Conservation (phyloP, 2,797 vertebrate species). For the Craterocephalus amniculus region DNA sequence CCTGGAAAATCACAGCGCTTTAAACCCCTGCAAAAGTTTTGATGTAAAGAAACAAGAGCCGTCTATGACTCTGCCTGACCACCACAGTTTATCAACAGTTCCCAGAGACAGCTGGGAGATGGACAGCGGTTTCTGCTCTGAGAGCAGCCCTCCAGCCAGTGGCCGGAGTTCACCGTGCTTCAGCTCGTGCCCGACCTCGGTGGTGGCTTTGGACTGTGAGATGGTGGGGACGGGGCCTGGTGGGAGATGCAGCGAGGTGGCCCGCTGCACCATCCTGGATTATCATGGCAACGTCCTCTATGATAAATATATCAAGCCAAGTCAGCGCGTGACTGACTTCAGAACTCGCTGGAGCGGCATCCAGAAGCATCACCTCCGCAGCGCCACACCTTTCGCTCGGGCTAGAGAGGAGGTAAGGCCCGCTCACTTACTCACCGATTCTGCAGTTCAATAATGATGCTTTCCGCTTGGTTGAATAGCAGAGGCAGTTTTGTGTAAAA, state of each 20-base stretch:
- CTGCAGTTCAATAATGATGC: neutral
- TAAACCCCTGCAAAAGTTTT: constrained; percentile 7
- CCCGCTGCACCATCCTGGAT: constrained; percentile 91
- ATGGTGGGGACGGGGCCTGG: constrained; percentile 95
- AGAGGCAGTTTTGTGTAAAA: neutral
- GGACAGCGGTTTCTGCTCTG: constrained; percentile 81
- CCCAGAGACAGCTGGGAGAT: constrained; percentile 72
- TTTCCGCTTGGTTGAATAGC: neutral
- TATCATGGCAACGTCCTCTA: constrained; percentile 90
- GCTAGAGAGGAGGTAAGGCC: constrained; percentile 89
- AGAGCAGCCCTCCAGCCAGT: constrained; percentile 72
- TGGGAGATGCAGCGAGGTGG: constrained; percentile 87
- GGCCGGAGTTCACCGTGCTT: constrained; percentile 74
- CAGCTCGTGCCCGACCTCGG: constrained; percentile 30
- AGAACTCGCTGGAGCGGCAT: constrained; percentile 95
- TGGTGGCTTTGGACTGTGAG: constrained; percentile 95
- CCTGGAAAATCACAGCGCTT: neutral
- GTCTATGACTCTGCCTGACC: neutral
- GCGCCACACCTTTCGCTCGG: constrained; percentile 83
- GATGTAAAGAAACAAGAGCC: neutral
- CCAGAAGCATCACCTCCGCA: constrained; percentile 82
- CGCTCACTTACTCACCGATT: neutral
- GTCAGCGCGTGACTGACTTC: constrained; percentile 87
- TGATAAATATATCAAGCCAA: constrained; percentile 89
- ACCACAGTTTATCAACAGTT: neutral